Conservation (phyloP, 2,113 vertebrate species). For the Ondatra zibethicus region DNA sequence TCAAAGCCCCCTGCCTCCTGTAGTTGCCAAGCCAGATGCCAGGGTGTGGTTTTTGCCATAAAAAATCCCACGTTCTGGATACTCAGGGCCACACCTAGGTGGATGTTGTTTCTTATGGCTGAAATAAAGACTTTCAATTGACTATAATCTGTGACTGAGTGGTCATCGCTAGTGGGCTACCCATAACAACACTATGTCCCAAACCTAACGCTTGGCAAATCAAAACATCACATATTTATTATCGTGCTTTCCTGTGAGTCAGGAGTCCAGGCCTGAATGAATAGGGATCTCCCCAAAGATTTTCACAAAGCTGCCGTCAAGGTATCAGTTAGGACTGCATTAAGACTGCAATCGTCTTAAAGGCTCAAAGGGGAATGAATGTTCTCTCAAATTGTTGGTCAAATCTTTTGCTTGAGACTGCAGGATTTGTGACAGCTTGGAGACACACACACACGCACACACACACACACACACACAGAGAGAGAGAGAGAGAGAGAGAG, state of each 20-base stretch:
- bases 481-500: not conserved
- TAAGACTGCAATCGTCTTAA: not conserved
- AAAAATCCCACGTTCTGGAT: not conserved
- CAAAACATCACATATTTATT: not conserved
- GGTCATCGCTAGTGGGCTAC: not conserved
- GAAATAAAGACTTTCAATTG: not conserved
- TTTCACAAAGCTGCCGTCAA: not conserved
- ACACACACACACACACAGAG: too few relatives aligned
- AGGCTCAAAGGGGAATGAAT: not conserved
- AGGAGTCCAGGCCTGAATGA: not conserved
- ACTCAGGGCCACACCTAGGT: not conserved
- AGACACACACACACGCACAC: not conserved
- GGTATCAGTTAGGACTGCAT: not conserved
- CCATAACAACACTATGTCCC: not conserved
- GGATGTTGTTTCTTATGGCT: not conserved
- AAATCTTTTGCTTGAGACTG: not conserved
- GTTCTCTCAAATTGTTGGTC: not conserved
- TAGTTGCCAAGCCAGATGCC: not conserved
- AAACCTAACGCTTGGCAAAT: not conserved
- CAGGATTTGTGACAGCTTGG: not conserved
- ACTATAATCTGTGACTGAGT: not conserved
- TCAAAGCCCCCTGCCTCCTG: not conserved
- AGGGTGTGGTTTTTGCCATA: not conserved
- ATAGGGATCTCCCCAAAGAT: not conserved
- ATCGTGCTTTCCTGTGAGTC: slow-evolving; percentile 15